Conservation (phyloP, 2,888 invertebrate genomes). For the Volucella inflata region DNA sequence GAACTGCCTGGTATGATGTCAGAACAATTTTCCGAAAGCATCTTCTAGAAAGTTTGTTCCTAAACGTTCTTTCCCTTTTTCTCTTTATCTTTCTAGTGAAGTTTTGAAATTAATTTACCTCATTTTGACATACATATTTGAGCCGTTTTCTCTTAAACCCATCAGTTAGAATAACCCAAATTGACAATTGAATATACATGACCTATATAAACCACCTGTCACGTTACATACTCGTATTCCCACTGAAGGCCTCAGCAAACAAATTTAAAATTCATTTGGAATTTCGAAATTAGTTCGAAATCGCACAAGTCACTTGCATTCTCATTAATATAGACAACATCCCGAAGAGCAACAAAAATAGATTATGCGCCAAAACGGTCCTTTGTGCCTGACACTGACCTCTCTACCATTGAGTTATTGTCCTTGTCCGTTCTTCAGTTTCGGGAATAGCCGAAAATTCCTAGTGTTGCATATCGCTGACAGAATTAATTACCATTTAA, state of each 20-base stretch:
- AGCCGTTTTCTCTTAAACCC: no score
- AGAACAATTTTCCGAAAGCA: no score
- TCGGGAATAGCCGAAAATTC: slow-evolving; percentile 5
- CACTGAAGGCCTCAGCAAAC: background rate
- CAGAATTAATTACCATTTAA: slow-evolving; percentile 67
- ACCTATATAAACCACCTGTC: no score
- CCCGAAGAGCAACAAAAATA: slow-evolving; percentile 17
- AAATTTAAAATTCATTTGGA: background rate
- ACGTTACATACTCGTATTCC: no score
- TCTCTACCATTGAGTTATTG: slow-evolving; percentile 25
- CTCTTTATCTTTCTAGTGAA: no score
- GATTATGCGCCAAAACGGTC: background rate
- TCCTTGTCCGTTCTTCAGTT: slow-evolving; percentile 24
- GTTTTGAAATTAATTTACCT: no score
- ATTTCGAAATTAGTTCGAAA: background rate
- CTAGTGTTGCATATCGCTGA: slow-evolving; percentile 43
- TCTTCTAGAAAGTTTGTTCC: no score
- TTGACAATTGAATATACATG: no score
- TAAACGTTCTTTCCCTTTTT: no score
- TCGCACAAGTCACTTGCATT: background rate
- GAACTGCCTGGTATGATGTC: no score
- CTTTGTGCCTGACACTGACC: background rate
- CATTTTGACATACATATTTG: no score
- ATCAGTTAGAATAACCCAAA: no score
- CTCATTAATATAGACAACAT: slow-evolving; percentile 30